Conservation (phyloP, 2,113 vertebrate genomes). For the Cricetomys ansorgei region DNA sequence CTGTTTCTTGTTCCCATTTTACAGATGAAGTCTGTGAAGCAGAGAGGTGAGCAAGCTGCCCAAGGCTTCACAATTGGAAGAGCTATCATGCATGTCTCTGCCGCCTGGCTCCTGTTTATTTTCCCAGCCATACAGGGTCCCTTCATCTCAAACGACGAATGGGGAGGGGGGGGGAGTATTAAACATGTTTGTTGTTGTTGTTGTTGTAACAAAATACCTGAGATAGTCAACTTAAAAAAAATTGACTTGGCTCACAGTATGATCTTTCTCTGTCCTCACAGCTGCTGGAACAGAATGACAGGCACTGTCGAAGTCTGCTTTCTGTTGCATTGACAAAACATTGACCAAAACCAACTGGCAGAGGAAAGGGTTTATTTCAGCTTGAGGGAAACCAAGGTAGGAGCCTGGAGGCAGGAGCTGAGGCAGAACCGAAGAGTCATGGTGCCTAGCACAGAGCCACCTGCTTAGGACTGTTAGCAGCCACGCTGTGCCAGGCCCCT, state of each 20-base stretch:
- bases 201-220: neutral
- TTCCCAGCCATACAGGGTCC: no score
- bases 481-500: neutral
- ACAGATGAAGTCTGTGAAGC: neutral
- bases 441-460: neutral
- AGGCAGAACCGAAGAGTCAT: neutral
- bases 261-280: neutral
- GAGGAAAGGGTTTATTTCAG: neutral
- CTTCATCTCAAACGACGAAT: neutral
- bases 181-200: neutral
- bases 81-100: neutral
- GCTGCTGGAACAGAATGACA: neutral
- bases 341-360: neutral
- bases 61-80: no score
- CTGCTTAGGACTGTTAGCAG: neutral
- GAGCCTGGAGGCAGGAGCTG: neutral
- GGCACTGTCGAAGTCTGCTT: neutral
- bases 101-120: neutral
- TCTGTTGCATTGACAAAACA: neutral
- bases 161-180: neutral
- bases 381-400: neutral
- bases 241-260: neutral
- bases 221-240: neutral
- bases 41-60: neutral
- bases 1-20: neutral